Evolutionary conservation across 2,797 vertebrate genomes (phyloP).

Genomic region (Lemur catta): DNA sequence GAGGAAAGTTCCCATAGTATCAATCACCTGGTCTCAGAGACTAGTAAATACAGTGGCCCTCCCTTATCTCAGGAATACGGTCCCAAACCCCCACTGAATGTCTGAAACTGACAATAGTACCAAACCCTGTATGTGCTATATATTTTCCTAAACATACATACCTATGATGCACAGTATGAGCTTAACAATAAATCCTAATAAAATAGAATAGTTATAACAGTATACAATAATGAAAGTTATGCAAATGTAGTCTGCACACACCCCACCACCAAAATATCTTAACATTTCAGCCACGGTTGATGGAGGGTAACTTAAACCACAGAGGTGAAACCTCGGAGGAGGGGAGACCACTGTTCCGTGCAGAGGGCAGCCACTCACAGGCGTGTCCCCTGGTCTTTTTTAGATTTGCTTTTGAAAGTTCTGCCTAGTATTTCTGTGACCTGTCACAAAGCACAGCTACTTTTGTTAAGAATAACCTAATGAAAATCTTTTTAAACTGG

Average conservation of each 20-base stretch:
- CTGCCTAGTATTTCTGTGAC: neutral
- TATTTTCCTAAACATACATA: neutral
- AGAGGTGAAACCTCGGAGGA: neutral
- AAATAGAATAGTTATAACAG: neutral
- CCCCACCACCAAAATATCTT: neutral
- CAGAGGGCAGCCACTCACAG: neutral
- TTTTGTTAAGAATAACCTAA: neutral
- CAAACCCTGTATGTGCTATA: neutral
- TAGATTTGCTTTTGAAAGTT: slow-evolving; percentile 24
- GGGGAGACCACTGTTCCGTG: neutral
- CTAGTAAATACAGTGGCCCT: neutral
- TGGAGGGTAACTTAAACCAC: neutral
- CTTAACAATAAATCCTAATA: neutral
- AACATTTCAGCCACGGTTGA: neutral
- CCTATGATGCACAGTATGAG: neutral
- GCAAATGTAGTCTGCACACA: neutral
- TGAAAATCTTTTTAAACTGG: neutral
- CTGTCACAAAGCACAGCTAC: neutral
- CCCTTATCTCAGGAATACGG: neutral
- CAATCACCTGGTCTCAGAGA: neutral
- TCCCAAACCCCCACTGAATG: neutral
- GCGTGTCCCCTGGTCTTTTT: neutral
- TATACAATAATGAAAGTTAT: neutral
- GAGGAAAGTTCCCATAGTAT: neutral
- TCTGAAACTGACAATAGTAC: neutral